Conservation (phyloP, 1,140 invertebrate genomes). For the Lamellibrachia luymesi region DNA sequence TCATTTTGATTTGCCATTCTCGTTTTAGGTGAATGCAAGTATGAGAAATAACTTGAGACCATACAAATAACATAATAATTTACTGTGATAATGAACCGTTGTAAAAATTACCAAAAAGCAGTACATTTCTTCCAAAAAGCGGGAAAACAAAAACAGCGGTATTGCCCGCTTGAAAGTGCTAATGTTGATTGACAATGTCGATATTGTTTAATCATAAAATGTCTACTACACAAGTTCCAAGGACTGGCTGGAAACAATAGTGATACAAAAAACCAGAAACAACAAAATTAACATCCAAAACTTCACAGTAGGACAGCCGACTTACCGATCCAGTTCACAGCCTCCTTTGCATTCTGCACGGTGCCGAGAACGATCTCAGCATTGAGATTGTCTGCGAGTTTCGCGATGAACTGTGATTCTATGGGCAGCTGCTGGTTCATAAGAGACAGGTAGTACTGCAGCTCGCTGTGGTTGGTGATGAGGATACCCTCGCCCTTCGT, state of each 20-base stretch:
- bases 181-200: too few species aligned
- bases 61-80: too few species aligned
- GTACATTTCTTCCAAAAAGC: too few species aligned
- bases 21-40: too few species aligned
- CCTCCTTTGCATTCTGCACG: slow-evolving; percentile 91
- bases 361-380: slow-evolving; percentile 97
- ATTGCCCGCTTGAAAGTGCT: too few species aligned
- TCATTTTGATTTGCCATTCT: too few species aligned
- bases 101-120: too few species aligned
- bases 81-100: too few species aligned
- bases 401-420: slow-evolving; percentile 65
- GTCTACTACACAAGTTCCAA: background rate
- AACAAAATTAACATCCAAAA: too few species aligned
- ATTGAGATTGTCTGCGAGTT: slow-evolving; percentile 93
- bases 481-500: slow-evolving; percentile 98
- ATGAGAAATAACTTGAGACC: too few species aligned
- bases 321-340: slow-evolving; percentile 86
- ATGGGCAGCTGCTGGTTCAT: slow-evolving; percentile 88
- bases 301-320: background rate
- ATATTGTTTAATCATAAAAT: background rate
- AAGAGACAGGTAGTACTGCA: slow-evolving; percentile 97
- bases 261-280: too few species aligned
- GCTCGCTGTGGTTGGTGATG: slow-evolving; percentile 97
- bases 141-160: too few species aligned
- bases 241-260: background rate